Base-by-base conservation (phyloP, 2,888 invertebrate genomes). In the Lithophane ornitopus region DNA sequence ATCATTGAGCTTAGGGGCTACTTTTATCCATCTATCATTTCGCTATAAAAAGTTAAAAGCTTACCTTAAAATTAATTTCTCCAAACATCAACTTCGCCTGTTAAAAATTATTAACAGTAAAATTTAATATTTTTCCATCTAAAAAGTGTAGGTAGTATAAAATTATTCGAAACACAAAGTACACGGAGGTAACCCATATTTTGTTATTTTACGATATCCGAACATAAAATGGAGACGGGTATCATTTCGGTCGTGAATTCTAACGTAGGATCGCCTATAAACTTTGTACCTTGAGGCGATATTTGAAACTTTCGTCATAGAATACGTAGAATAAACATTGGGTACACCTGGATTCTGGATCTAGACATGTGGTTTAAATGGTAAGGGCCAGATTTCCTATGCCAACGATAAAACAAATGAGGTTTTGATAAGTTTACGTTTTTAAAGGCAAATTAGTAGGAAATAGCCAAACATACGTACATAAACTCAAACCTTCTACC, bases 241-340 rank as follows among this genome's bases (percentile, higher is more conserved):
- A 89, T 89, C 87, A 86, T 87, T 87, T 88, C 70, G 88, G 80
- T 88, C 89, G 81, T 89, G 85, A 91, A 89, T 85, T 84, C 80
- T 80, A 91, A 91, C 87, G 83, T 84, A 87, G 86, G 72, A 86
- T 80, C 76, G 79, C 77, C 87, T 81, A 88, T 90, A 92, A 92
- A 90, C 34, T 89, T 84, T 85, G 76, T 81, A 81, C 70, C 74
- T 79, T 79, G 19, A 11, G 75, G 65, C 67, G 67, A 79, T 79
- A 82, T 86, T 86, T 78, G 76, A 86, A 78, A 86, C 78, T 78
- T 78, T 62, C 74, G 70, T 78, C 71, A 74, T 74, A 82, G 76
- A 73, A 71, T 28, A 66, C 8, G 52, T 63, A 28, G 52, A 70
- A 82, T 70, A 69, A 61, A 70, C 54, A 77, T 77, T 82, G 14